Percentiles rank a stretch among this genome's conserved stretches.
These are phyloP conservation scores for Meloidogyne floridensis DNA, from an alignment of 1,140 invertebrate genomes.

Conservation along the genomic window DNA sequence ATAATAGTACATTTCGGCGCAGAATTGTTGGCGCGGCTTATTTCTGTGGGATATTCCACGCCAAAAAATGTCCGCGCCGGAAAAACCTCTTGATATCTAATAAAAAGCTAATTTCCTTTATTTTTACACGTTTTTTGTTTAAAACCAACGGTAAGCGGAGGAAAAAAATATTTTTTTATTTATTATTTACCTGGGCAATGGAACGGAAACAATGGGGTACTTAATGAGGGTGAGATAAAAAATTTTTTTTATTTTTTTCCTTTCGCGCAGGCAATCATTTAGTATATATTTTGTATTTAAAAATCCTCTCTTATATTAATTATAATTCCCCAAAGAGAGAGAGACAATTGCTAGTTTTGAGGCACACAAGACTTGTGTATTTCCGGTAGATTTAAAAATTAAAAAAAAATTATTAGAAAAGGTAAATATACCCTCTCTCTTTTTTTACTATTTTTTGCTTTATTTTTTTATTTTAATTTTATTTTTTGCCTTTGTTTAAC, in stretches of 20 bases:
- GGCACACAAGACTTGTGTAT: neutral
- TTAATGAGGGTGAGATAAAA: neutral
- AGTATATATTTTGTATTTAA: neutral
- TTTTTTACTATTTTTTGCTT: no score
- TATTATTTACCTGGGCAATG: neutral
- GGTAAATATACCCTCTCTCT: neutral
- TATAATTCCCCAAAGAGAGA: neutral
- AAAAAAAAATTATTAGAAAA: neutral
- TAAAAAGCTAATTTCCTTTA: neutral
- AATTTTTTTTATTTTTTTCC: neutral
- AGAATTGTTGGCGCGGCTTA: no score
- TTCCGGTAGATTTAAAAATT: neutral
- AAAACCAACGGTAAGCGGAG: neutral
- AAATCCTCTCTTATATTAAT: neutral
- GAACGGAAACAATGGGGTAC: neutral
- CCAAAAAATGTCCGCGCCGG: neutral
- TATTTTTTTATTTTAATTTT: no score
- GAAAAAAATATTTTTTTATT: neutral
- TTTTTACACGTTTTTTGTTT: neutral
- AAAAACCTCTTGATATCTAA: neutral
- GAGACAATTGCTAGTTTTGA: neutral
- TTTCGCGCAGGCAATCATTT: neutral
- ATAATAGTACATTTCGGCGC: no score
- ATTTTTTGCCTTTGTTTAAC: no score
- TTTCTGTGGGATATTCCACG: neutral